These are phyloP conservation scores for Epinotia ramella DNA, from an alignment of 2,888 invertebrate genomes.

Conservation along the genomic window DNA sequence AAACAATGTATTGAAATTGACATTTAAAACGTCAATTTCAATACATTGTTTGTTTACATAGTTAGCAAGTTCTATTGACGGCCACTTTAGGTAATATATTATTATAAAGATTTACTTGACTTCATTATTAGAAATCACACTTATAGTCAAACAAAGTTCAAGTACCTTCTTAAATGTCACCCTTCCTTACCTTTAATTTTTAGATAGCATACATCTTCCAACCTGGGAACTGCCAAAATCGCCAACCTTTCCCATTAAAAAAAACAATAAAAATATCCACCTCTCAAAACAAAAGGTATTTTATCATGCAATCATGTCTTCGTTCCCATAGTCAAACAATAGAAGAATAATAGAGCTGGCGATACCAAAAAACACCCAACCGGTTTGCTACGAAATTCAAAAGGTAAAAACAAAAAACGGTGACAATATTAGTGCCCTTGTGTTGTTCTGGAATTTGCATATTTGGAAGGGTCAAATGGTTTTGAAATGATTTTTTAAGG, in stretches of 20 bases:
- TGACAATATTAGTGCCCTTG: slow-evolving; percentile 66
- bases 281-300: slow-evolving; percentile 54
- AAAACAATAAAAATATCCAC: slow-evolving; percentile 50
- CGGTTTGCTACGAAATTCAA: slow-evolving; percentile 47
- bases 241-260: slow-evolving; percentile 32
- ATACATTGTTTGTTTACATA: too few species aligned
- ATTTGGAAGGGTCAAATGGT: slow-evolving; percentile 43
- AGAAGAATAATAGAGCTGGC: slow-evolving; percentile 55
- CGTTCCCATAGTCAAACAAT: slow-evolving; percentile 66
- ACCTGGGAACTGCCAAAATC: slow-evolving; percentile 32
- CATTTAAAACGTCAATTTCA: too few species aligned
- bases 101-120: too few species aligned
- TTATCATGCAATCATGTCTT: slow-evolving; percentile 61
- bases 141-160: not conserved
- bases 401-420: slow-evolving; percentile 48
- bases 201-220: not conserved
- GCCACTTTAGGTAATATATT: too few species aligned
- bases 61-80: too few species aligned
- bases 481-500: slow-evolving; percentile 38
- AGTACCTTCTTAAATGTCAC: not conserved
- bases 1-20: too few species aligned
- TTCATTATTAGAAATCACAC: not conserved
- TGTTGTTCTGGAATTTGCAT: slow-evolving; percentile 45
- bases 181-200: slow-evolving; percentile 7
- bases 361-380: slow-evolving; percentile 49